phyloP scores from a whole-genome alignment of 2,888 invertebrate species.

The Busseola fusca region DNA sequence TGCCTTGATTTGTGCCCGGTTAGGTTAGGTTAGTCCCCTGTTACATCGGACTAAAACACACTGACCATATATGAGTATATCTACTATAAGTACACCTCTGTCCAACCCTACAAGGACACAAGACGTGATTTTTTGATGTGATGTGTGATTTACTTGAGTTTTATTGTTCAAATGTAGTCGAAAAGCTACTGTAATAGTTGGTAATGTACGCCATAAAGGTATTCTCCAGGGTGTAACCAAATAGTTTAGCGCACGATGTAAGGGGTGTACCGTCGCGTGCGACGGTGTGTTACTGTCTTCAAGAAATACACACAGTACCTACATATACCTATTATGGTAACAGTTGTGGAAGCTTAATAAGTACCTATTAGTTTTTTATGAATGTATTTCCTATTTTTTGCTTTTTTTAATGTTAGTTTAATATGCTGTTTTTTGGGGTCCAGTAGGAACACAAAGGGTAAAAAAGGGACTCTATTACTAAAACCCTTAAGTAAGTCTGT shows the following conservation, averaged over 20 bases:
- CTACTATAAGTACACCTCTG: background rate
- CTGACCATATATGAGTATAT: background rate
- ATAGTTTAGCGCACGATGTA: background rate
- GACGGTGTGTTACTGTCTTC: background rate
- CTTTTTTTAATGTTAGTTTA: too few species aligned
- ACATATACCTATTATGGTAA: too few species aligned
- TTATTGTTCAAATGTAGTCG: background rate
- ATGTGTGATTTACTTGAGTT: constrained; percentile 1
- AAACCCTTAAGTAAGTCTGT: too few species aligned
- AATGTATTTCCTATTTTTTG: too few species aligned
- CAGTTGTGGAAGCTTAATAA: background rate
- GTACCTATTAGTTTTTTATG: too few species aligned
- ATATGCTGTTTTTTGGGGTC: too few species aligned
- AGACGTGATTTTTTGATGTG: background rate
- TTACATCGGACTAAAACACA: background rate
- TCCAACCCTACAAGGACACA: background rate
- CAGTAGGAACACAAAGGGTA: too few species aligned
- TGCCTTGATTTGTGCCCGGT: background rate
- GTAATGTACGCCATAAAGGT: background rate
- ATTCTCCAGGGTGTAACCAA: constrained; percentile 27
- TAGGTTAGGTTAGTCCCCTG: background rate
- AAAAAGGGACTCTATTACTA: too few species aligned
- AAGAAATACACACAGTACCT: constrained; percentile 2
- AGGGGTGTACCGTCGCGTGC: constrained; percentile 19
- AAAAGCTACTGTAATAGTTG: background rate